A percentile compares a stretch with the other conserved stretches of the same genome.
phyloP scores from a whole-genome alignment of 2,888 invertebrate species.

The Kryphioiulus occultus region DNA sequence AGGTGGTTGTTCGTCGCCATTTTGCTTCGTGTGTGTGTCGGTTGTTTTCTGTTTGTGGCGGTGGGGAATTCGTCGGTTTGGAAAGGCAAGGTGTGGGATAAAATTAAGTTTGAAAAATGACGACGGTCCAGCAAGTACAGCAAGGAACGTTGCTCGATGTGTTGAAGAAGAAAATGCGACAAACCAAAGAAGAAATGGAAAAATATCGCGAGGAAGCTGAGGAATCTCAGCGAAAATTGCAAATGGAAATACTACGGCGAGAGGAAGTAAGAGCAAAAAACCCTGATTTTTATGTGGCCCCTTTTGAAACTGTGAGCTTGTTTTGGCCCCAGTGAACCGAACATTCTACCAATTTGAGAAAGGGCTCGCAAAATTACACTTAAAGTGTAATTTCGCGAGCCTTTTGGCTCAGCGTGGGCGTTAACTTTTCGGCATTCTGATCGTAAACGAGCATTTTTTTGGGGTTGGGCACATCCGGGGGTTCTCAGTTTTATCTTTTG shows the following conservation, averaged over 20 bases:
- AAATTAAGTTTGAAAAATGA: constrained; percentile 55
- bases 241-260: constrained; percentile 93
- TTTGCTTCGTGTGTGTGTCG: constrained; percentile 42
- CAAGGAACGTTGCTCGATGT: constrained; percentile 95
- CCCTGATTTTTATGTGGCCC: neutral
- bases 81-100: neutral
- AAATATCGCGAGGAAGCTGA: constrained; percentile 97
- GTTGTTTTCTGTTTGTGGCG: constrained; percentile 45
- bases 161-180: constrained; percentile 99
- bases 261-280: constrained; percentile 85
- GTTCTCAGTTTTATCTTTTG: neutral
- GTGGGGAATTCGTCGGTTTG: constrained; percentile 33
- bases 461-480: constrained; percentile 35
- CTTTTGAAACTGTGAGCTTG: neutral
- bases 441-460: neutral
- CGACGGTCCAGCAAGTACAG: constrained; percentile 65
- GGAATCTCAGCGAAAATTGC: constrained; percentile 92
- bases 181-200: constrained; percentile 99
- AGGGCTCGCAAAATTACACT: neutral
- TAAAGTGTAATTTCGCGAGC: neutral
- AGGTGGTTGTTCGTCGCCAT: constrained; percentile 48
- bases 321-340: neutral
- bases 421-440: neutral
- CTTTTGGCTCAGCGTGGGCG: neutral
- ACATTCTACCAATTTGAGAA: neutral